Evolutionary conservation across 2,888 invertebrate species (phyloP).

Genomic region (Norana najaformis): DNA sequence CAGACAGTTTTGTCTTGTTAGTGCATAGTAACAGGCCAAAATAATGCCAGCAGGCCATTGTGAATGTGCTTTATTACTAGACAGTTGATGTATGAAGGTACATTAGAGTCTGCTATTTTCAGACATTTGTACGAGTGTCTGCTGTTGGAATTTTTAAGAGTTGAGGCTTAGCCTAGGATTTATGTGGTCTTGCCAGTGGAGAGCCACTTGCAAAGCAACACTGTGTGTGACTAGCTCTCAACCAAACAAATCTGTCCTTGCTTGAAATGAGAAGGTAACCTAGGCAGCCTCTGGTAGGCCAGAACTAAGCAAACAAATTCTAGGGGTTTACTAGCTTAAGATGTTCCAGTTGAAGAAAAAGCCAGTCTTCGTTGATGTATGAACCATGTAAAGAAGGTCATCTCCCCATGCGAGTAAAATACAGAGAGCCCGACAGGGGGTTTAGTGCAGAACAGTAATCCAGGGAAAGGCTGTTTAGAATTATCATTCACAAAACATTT

Average conservation of each 20-base stretch:
- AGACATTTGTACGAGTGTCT: not conserved
- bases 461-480: not conserved
- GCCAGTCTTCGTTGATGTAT: too few relatives aligned
- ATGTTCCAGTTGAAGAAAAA: not conserved
- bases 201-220: not conserved
- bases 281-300: constrained; percentile 2
- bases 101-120: not conserved
- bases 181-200: not conserved
- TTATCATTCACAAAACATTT: not conserved
- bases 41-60: not conserved
- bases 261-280: not conserved
- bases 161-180: not conserved
- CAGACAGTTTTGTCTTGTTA: not conserved
- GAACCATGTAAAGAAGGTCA: not conserved
- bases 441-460: not conserved
- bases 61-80: not conserved
- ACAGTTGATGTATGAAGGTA: not conserved
- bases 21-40: not conserved
- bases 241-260: not conserved
- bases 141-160: not conserved
- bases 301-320: not conserved
- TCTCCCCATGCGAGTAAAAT: not conserved
- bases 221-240: not conserved
- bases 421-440: not conserved
- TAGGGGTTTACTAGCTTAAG: not conserved